Evolutionary conservation across 2,797 vertebrate species (phyloP), one percentile per base, ranked within the genome.

Genomic region (Fundulus diaphanus): DNA sequence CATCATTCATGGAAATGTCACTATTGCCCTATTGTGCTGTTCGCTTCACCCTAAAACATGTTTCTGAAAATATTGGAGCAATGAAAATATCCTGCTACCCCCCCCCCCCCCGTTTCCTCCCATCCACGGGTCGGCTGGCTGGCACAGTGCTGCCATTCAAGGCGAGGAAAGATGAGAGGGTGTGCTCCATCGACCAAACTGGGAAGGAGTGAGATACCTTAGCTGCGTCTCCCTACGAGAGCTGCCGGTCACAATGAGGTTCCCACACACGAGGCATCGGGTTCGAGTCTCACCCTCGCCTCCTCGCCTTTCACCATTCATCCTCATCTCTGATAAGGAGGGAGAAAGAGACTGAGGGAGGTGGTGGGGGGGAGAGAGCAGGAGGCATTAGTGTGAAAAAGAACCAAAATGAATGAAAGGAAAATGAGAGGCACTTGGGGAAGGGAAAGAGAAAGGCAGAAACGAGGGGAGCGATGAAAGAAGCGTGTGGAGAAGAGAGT

Each of bases 201-300:
- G 82, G 70, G 61, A 56, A 79, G 83, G 84, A 77, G 84, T 72
- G 77, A 24, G 82, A 91, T 88, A 91, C 87, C 86, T 89, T 82
- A 80, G 78, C 83, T 69, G 75, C 68, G 48, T 68, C 74, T 57
- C 74, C 59, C 81, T 78, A 66, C 86, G 77, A 44, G 79, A 88
- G 74, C 78, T 57, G 68, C 68, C 44, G 1, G 51, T 49, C 82
- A 92, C 92, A 92, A 93, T 90, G 89, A 85, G 78, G 88, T 91
- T 93, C 92, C 93, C 94, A 94, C 94, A 94, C 91, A 92, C 82
- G 77, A 94, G 85, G 92, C 87, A 94, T 89, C 80, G 65, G 88
- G 89, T 92, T 88, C 73, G 88, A 92, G 87, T 84, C 88, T 87
- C 80, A 73, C 87, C 83, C 85, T 90, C 78, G 83, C 86, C 90